Evolutionary conservation across 2,888 invertebrate species (phyloP), one percentile per base, ranked within the genome.

Genomic region (Perdita meconis): DNA sequence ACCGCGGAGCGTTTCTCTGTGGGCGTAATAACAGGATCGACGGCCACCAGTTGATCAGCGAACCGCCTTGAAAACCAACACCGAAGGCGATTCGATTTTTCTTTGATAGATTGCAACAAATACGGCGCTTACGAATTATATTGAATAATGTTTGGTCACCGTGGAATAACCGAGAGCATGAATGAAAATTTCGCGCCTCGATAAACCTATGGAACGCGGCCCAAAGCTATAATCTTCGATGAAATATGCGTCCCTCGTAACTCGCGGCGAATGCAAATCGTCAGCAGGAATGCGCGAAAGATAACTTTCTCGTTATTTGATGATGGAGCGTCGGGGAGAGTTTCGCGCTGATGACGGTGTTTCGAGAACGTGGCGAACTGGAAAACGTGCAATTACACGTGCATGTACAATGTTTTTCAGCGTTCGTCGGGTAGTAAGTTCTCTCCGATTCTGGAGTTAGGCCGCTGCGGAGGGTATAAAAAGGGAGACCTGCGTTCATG

Each of bases 271-370:
- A 19, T 19, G 57, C 19, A 26, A 30, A 66, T 38, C 22, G 30
- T 40, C 30, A 13, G 10, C 16, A 51, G 40, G 30, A 51, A 63
- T 42, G 19, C 36, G 44, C 24, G 10, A 47, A 3, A 36, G 26
- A 70, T 56, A 70, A 66, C 30, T 65, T 66, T 70, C 55, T 55
- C 34, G 53, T 56, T 47, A 65, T 56, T 65, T 47, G 38, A 47
- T 65, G 55, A 47, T 38, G 44, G 36, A 24, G 24, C 22, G 10
- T 10, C 47, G 19, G 10, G 4, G 4, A 30, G 36, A n/a, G n/a
- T n/a, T n/a, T n/a, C 30, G 34, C 53, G 53, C 42, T 64, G 36
- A 19, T n/a, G 36, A 19, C 24, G 30, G 30, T n/a, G 24, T 63
- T 36, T 36, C 12, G 12, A 47, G 47, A 50, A 67, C 26, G 19